A percentile compares a stretch with the other conserved stretches of the same genome.
These are phyloP conservation scores for Parasteatoda lunata DNA, from an alignment of 2,888 invertebrate genomes.

Conservation along the genomic window DNA sequence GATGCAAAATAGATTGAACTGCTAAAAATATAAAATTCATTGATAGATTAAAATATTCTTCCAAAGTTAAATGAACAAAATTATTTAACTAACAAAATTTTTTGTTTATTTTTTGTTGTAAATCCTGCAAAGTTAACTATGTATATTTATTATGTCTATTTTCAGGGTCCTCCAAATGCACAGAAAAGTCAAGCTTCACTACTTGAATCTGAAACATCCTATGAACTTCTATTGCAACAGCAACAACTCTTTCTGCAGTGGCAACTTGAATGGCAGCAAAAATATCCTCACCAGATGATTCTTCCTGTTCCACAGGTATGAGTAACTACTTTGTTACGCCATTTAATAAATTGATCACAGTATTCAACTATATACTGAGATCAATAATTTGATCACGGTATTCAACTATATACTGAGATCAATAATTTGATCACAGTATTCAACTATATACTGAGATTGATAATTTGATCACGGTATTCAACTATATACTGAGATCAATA, in stretches of 20 bases:
- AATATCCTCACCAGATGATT: conserved; percentile 84
- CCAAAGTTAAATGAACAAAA: neutral
- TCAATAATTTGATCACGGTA: too few species aligned
- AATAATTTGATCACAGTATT: too few species aligned
- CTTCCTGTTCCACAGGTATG: conserved; percentile 76
- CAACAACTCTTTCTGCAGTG: conserved; percentile 93
- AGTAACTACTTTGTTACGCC: neutral
- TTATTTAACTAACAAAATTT: neutral
- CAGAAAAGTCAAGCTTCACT: conserved; percentile 78
- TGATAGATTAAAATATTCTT: neutral
- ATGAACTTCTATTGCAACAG: conserved; percentile 92
- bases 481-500: too few species aligned
- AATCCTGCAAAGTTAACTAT: neutral
- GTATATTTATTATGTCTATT: conserved; percentile 66
- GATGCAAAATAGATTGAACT: too few species aligned
- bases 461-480: too few species aligned
- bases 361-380: too few species aligned
- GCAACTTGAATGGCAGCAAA: conserved; percentile 80
- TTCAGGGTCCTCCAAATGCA: conserved; percentile 88
- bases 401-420: too few species aligned
- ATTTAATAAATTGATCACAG: too few species aligned
- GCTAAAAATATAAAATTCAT: too few species aligned
- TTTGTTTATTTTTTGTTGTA: neutral
- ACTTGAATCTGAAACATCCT: conserved; percentile 83
- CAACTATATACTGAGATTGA: too few species aligned